A percentile compares a stretch with the other conserved stretches of the same genome.
phyloP scores from a whole-genome alignment of 2,888 invertebrate species.

The Hydroisotoma schaefferi region DNA sequence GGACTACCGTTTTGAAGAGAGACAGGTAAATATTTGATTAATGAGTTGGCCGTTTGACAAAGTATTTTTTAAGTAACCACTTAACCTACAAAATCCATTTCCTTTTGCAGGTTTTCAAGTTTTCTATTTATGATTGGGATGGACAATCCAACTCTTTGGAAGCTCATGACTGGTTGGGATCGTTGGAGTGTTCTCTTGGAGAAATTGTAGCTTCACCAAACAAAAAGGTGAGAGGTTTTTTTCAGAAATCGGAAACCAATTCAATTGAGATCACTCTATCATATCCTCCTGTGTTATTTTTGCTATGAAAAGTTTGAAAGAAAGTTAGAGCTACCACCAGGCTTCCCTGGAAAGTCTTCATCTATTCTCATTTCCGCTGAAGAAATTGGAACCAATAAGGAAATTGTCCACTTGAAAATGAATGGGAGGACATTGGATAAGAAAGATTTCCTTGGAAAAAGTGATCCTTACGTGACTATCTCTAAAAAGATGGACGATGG shows the following conservation, averaged over 20 bases:
- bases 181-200: constrained; percentile 55
- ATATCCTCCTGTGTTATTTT: constrained; percentile 1
- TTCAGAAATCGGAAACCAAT: too few relatives aligned
- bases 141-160: constrained; percentile 35
- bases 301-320: constrained; percentile 40
- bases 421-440: constrained; percentile 53
- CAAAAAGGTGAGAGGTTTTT: constrained; percentile 38
- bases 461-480: constrained; percentile 56
- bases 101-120: constrained; percentile 51
- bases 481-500: constrained; percentile 54
- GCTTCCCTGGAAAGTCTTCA: constrained; percentile 40
- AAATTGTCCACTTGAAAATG: constrained; percentile 52
- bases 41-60: not conserved
- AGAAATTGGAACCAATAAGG: constrained; percentile 50
- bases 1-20: constrained; percentile 56
- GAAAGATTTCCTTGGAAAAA: constrained; percentile 57
- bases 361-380: constrained; percentile 45
- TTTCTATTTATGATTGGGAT: constrained; percentile 52
- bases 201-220: constrained; percentile 53
- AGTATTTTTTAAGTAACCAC: not conserved
- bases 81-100: not conserved
- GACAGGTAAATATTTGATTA: constrained; percentile 41
- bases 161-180: constrained; percentile 53
- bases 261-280: too few relatives aligned
- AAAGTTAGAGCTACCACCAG: constrained; percentile 43